These are phyloP conservation scores for Bruchidius siliquastri DNA, from an alignment of 2,888 invertebrate species.

Conservation along the genomic window DNA sequence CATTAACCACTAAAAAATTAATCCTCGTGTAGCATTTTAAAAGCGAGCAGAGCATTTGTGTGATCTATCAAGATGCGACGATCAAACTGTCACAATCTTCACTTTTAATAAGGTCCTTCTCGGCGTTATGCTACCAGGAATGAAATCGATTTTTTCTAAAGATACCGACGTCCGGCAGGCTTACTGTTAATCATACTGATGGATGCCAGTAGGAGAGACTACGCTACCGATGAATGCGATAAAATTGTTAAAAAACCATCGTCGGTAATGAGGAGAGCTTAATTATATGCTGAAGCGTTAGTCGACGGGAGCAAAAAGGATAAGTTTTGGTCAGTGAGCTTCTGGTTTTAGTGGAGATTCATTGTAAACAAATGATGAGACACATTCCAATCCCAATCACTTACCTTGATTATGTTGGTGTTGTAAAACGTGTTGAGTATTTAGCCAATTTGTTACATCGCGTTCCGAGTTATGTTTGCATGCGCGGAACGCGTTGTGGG, in stretches of 20 bases:
- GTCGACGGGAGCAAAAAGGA: neutral
- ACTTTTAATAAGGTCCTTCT: neutral
- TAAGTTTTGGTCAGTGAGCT: neutral
- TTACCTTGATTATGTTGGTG: too few relatives aligned
- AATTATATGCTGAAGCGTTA: neutral
- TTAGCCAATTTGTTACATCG: too few relatives aligned
- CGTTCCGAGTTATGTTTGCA: too few relatives aligned
- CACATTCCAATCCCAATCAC: too few relatives aligned
- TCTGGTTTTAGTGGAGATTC: neutral
- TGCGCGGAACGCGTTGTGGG: too few relatives aligned
- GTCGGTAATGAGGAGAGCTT: neutral
- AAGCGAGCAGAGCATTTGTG: neutral
- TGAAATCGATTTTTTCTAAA: neutral
- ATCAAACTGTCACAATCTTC: neutral
- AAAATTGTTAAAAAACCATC: neutral
- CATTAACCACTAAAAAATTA: neutral
- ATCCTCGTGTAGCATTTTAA: neutral
- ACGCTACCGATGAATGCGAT: neutral
- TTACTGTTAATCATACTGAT: neutral
- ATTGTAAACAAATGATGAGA: neutral
- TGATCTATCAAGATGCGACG: neutral
- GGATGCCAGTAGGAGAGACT: neutral
- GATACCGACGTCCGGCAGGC: neutral
- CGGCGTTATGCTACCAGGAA: neutral
- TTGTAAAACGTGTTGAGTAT: too few relatives aligned